A percentile compares a stretch with the other conserved stretches of the same genome.
These are phyloP conservation scores for Dicentrarchus labrax DNA, from an alignment of 2,113 vertebrate genomes.

Conservation along the genomic window DNA sequence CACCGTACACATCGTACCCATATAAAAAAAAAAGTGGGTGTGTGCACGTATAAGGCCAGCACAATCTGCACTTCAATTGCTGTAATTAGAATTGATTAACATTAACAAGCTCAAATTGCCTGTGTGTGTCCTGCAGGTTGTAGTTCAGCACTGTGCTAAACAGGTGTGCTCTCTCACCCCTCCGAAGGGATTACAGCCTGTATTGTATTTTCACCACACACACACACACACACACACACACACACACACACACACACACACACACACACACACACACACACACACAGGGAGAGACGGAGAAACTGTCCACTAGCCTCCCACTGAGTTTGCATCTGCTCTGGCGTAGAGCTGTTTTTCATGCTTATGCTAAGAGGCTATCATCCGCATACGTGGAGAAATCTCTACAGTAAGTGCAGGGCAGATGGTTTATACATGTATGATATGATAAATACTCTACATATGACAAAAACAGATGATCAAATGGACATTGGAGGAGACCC, in stretches of 20 bases:
- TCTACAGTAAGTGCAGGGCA: neutral
- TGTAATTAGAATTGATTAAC: constrained; percentile 27
- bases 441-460: neutral
- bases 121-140: constrained; percentile 27
- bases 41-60: neutral
- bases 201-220: constrained; percentile 3
- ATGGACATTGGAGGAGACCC: neutral
- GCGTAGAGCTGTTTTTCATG: constrained; percentile 11
- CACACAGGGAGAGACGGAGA: neutral
- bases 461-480: neutral
- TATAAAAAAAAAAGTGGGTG: neutral
- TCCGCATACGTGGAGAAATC: neutral
- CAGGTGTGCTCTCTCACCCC: constrained; percentile 42
- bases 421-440: neutral
- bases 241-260: constrained; percentile 4
- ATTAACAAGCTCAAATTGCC: constrained; percentile 14
- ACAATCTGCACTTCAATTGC: neutral
- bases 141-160: constrained; percentile 7
- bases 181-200: constrained; percentile 11
- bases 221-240: constrained; percentile 19
- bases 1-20: neutral
- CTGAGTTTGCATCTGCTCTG: constrained; percentile 49
- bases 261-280: constrained; percentile 5
- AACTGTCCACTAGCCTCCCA: constrained; percentile 39
- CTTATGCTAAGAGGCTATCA: neutral